These are phyloP conservation scores for Eristalis pertinax DNA, from an alignment of 2,888 invertebrate species.

Conservation along the genomic window DNA sequence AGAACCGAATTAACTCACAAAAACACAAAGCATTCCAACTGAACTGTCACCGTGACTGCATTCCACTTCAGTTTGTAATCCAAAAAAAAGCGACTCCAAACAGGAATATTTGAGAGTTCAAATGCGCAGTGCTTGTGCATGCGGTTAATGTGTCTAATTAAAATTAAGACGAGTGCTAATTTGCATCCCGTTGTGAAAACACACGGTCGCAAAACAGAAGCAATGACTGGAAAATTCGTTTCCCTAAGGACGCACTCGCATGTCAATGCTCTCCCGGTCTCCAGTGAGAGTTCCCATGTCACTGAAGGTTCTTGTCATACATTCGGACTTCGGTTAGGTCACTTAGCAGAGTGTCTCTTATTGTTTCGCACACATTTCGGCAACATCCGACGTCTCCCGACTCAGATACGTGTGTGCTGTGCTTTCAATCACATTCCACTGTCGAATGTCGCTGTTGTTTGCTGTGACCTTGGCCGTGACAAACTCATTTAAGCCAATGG, in stretches of 20 bases:
- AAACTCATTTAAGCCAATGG: not conserved
- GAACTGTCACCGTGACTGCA: not conserved
- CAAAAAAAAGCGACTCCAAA: not conserved
- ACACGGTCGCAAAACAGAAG: no score
- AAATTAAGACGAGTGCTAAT: not conserved
- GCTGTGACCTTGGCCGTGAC: constrained; percentile 24
- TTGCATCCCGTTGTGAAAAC: not conserved
- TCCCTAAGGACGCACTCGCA: not conserved
- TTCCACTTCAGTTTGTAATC: not conserved
- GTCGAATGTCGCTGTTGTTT: not conserved
- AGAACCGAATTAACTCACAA: no score
- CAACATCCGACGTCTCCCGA: not conserved
- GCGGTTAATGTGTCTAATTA: no score
- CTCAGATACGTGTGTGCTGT: not conserved
- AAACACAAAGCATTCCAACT: not conserved
- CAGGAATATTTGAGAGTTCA: not conserved
- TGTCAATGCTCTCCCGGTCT: not conserved
- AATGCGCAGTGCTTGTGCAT: not conserved
- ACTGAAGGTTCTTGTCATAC: not conserved
- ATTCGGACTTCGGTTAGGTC: not conserved
- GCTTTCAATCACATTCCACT: not conserved
- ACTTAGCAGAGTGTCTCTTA: not conserved
- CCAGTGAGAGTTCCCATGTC: not conserved
- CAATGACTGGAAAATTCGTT: no score
- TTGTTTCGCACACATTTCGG: not conserved